These are phyloP conservation scores for Tringa solitaria DNA, from an alignment of 2,113 vertebrate species.

Conservation along the genomic window DNA sequence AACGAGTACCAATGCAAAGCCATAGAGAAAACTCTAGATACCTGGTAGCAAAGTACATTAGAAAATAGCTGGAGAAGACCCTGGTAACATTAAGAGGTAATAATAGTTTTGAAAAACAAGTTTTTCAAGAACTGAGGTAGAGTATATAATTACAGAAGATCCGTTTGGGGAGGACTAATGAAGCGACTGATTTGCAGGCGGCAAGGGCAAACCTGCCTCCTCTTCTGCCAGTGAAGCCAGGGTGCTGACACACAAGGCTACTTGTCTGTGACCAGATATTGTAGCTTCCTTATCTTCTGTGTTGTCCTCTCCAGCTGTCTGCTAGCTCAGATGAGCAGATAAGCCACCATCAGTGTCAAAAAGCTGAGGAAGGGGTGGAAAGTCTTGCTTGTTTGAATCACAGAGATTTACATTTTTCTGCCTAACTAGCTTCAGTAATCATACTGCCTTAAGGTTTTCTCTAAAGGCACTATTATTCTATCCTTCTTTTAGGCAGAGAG, in stretches of 20 bases:
- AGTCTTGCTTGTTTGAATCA: not conserved
- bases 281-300: not conserved
- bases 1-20: not conserved
- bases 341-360: not conserved
- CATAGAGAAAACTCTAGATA: not conserved
- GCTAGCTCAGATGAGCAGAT: not conserved
- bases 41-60: not conserved
- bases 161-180: not conserved
- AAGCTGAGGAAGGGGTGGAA: not conserved
- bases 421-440: not conserved
- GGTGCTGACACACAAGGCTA: not conserved
- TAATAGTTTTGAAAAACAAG: not conserved
- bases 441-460: not conserved
- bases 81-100: not conserved
- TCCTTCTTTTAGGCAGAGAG: not conserved
- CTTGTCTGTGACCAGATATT: not conserved
- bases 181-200: not conserved
- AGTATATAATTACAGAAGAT: not conserved
- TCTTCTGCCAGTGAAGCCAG: not conserved
- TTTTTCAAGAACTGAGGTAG: not conserved
- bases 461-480: not conserved
- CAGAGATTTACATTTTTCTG: not conserved
- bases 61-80: not conserved
- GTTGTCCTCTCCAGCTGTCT: not conserved
- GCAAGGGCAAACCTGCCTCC: not conserved